Conservation (phyloP, 2,888 invertebrate genomes). For the Baccha elongata region DNA sequence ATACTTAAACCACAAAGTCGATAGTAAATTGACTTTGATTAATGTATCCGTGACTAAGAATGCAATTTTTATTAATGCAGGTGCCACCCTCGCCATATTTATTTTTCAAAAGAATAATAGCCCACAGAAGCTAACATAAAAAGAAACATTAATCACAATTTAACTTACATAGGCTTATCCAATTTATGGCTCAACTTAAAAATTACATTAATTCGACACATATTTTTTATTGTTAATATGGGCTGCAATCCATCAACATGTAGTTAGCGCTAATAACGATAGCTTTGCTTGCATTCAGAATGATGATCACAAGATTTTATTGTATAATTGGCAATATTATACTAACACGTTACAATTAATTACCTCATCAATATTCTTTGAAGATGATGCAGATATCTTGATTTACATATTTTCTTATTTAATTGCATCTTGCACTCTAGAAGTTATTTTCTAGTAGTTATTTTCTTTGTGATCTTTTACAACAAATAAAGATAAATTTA, state of each 20-base stretch:
- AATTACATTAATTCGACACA: conserved; percentile 5
- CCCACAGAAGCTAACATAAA: conserved; percentile 3
- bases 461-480: not conserved
- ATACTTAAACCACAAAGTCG: too few species aligned
- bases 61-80: not conserved
- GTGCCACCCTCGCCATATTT: conserved; percentile 17
- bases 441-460: too few species aligned
- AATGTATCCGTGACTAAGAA: not conserved
- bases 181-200: conserved; percentile 24
- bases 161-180: conserved; percentile 3
- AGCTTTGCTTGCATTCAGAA: conserved; percentile 22
- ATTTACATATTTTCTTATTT: conserved; percentile 4
- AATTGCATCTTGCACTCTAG: conserved; percentile 11
- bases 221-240: not conserved
- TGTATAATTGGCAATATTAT: not conserved
- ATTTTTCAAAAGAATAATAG: not conserved
- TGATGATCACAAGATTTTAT: conserved; percentile 33
- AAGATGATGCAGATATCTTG: conserved; percentile 22
- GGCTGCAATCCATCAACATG: conserved; percentile 35
- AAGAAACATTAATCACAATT: conserved; percentile 17
- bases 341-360: conserved; percentile 44
- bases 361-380: conserved; percentile 46
- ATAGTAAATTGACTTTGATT: conserved; percentile 9
- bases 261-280: conserved; percentile 7
- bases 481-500: not conserved